These are phyloP conservation scores for Dermatemys mawii DNA, from an alignment of 2,113 vertebrate genomes.

Conservation along the genomic window DNA sequence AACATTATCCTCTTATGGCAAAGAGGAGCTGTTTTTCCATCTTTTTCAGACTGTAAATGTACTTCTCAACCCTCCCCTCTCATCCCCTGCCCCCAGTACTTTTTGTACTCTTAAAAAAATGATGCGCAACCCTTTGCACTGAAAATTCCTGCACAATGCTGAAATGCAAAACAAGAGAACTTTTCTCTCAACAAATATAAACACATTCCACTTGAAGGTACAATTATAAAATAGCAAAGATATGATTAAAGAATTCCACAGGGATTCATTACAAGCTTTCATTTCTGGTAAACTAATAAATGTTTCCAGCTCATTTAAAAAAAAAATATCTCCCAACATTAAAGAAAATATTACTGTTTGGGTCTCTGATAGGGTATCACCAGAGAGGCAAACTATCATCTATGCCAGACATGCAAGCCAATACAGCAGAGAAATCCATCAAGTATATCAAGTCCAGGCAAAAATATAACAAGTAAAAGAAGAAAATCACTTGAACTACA, in stretches of 20 bases:
- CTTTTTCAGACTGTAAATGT: slow-evolving; percentile 50
- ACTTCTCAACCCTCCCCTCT: slow-evolving; percentile 57
- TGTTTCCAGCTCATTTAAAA: slow-evolving; percentile 76
- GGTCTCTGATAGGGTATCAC: slow-evolving; percentile 74
- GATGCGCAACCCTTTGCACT: slow-evolving; percentile 54
- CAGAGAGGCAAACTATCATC: slow-evolving; percentile 75
- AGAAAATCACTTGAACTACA: slow-evolving; percentile 80
- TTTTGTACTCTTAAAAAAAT: slow-evolving; percentile 62
- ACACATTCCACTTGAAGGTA: slow-evolving; percentile 72
- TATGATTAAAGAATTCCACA: slow-evolving; percentile 75
- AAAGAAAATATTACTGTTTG: slow-evolving; percentile 72
- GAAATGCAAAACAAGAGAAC: slow-evolving; percentile 61
- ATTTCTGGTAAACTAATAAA: slow-evolving; percentile 81
- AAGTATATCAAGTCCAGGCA: slow-evolving; percentile 76
- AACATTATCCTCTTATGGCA: slow-evolving; percentile 12
- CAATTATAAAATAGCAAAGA: slow-evolving; percentile 74
- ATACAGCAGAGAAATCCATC: slow-evolving; percentile 75
- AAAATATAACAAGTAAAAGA: slow-evolving; percentile 79
- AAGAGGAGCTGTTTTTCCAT: slow-evolving; percentile 16
- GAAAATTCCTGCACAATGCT: slow-evolving; percentile 60
- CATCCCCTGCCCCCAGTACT: slow-evolving; percentile 40
- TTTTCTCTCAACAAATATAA: slow-evolving; percentile 68
- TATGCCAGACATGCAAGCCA: slow-evolving; percentile 77
- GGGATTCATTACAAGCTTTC: slow-evolving; percentile 75
- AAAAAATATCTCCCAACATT: slow-evolving; percentile 69